Evolutionary conservation across 2,797 vertebrate species (phyloP).

Genomic region (Poecilia picta): DNA sequence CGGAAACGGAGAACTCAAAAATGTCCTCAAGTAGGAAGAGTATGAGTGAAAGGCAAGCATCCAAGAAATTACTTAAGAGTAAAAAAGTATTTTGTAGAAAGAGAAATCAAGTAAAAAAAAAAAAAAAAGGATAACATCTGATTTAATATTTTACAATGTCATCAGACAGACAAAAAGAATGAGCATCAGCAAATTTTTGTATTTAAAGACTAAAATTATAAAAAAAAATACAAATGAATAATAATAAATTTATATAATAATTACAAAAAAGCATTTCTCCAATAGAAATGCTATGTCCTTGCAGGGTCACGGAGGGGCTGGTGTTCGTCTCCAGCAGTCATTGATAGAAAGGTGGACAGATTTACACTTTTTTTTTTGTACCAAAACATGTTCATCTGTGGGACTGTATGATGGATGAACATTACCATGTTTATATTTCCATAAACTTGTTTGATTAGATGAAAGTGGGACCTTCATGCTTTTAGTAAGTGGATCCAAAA

Average conservation of each 20-base stretch:
- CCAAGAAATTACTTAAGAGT: too few relatives aligned
- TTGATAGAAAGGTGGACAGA: neutral
- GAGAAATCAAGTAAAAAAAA: neutral
- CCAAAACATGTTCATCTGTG: neutral
- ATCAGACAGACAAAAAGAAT: too few relatives aligned
- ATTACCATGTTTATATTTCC: neutral
- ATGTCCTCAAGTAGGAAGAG: neutral
- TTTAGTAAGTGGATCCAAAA: neutral
- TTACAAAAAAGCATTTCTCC: too few relatives aligned
- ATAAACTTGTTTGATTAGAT: neutral
- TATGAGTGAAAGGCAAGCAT: too few relatives aligned
- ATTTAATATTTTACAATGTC: neutral
- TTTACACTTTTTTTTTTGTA: neutral
- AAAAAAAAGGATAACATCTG: neutral
- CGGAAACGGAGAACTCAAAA: neutral
- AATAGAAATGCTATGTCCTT: neutral
- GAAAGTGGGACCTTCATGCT: neutral
- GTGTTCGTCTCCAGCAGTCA: neutral
- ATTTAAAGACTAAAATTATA: too few relatives aligned
- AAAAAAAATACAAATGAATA: too few relatives aligned
- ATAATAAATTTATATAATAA: too few relatives aligned
- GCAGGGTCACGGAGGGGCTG: neutral
- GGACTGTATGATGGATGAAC: neutral
- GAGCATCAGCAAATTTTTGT: too few relatives aligned
- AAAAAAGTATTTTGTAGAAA: neutral